phyloP scores from a whole-genome alignment of 1,140 invertebrate genomes.

The Dinoponera quadriceps region DNA sequence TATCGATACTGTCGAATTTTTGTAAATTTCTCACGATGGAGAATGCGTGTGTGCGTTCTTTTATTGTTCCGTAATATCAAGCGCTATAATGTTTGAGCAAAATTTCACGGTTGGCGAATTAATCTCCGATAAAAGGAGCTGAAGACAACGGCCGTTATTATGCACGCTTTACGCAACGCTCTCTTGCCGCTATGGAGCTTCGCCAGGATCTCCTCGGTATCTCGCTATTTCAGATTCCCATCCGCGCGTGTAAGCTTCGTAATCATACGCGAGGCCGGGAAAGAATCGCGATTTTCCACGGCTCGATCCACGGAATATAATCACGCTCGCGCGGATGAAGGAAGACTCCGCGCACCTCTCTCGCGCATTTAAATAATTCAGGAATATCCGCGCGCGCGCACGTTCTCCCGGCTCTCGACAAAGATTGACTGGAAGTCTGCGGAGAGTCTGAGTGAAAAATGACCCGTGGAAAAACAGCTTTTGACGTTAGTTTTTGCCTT shows the following conservation, averaged over 20 bases:
- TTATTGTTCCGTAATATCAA: neutral
- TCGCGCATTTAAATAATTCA: slow-evolving; percentile 52
- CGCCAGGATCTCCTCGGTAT: slow-evolving; percentile 4
- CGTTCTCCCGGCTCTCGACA: neutral
- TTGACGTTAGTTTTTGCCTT: neutral
- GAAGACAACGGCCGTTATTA: slow-evolving; percentile 38
- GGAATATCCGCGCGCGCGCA: slow-evolving; percentile 18
- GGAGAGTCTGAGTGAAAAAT: neutral
- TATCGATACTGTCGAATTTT: neutral
- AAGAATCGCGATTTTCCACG: slow-evolving; percentile 53
- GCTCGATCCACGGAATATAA: slow-evolving; percentile 51
- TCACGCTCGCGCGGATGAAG: slow-evolving; percentile 31
- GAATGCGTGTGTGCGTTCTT: neutral
- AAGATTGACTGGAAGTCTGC: slow-evolving; percentile 22
- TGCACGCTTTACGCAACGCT: slow-evolving; percentile 41
- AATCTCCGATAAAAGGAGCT: slow-evolving; percentile 15
- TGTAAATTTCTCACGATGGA: neutral
- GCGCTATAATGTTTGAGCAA: neutral
- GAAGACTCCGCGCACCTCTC: slow-evolving; percentile 26
- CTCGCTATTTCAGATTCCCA: slow-evolving; percentile 47
- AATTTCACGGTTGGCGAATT: slow-evolving; percentile 16
- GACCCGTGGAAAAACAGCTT: neutral
- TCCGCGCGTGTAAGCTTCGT: slow-evolving; percentile 44
- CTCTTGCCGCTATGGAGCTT: slow-evolving; percentile 1
- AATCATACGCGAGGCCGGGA: slow-evolving; percentile 43